These are phyloP conservation scores for Ara ararauna DNA, from an alignment of 2,797 vertebrate genomes.

Conservation along the genomic window DNA sequence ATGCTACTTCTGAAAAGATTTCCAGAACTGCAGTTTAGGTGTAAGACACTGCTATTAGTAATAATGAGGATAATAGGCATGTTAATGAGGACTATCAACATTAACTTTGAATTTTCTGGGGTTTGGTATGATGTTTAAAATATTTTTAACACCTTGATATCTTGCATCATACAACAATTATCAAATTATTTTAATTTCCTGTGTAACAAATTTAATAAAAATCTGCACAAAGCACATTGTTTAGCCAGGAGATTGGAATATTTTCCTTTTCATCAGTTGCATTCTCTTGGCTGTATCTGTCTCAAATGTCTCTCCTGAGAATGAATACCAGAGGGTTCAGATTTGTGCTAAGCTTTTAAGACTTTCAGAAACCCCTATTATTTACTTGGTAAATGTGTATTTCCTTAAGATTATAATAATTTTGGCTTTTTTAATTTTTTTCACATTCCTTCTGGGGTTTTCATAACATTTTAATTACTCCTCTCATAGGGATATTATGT, in stretches of 20 bases:
- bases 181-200: background rate
- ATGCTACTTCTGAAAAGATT: background rate
- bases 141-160: background rate
- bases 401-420: slow-evolving; percentile 37
- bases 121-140: background rate
- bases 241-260: slow-evolving; percentile 47
- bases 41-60: background rate
- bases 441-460: background rate
- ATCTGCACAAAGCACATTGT: slow-evolving; percentile 59
- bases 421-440: background rate
- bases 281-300: slow-evolving; percentile 61
- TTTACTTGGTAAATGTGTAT: slow-evolving; percentile 67
- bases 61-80: background rate
- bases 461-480: slow-evolving; percentile 13
- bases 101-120: background rate
- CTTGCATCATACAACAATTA: background rate
- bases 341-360: slow-evolving; percentile 65
- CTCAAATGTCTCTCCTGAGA: slow-evolving; percentile 60
- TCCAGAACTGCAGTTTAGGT: background rate
- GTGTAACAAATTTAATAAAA: slow-evolving; percentile 5
- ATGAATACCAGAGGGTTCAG: slow-evolving; percentile 63
- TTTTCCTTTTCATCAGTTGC: slow-evolving; percentile 48
- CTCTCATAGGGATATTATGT: background rate
- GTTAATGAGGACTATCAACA: background rate
- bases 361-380: slow-evolving; percentile 47